Evolutionary conservation across 2,888 invertebrate species (phyloP), one percentile per base, ranked within the genome.

Genomic region (Dryobotodes eremita): DNA sequence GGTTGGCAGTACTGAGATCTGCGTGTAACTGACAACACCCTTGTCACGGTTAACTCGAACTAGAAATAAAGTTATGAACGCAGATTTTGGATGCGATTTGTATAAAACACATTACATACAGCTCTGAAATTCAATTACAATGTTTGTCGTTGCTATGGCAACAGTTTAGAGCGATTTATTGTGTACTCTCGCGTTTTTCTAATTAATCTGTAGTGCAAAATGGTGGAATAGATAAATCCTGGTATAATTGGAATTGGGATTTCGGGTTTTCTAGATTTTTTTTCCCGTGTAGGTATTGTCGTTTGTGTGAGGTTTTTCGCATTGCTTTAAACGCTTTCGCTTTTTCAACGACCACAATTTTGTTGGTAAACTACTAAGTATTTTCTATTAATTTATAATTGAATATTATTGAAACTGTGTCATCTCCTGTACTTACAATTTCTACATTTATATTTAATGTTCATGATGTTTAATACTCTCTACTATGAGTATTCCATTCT

Each of bases 21-120:
- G 86, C 81, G 86, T 92, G 92, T 79, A 77, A 69, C 87, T 89
- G 92, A 92, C 93, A 91, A 86, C 77, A 93, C 92, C 92, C 93
- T 92, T 89, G 88, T 93, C 93, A 92, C 62, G 83, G 75, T 83
- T 61, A 72, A 73, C 75, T 85, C 79, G 77, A 88, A 89, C 90
- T 90, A 88, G 85, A 85, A 89, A 90, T 90, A 89, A 90, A 92
- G 89, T 90, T 90, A 74, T 84, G 50, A 68, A 84, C 78, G 82
- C 79, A 85, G 79, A 83, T 83, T 84, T 79, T 81, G 77, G 31
- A 79, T 79, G 79, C 79, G 75, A 84, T 86, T 83, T 79, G 78
- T 82, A 87, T 86, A 69, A 88, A 70, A 89, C 79, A 88, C 80
- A 73, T 75, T 2, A 72, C 77, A 72, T 76, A 83, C 77, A 71